Evolutionary conservation across 2,888 invertebrate genomes (phyloP).

Genomic region (Zaprionus bogoriensis): DNA sequence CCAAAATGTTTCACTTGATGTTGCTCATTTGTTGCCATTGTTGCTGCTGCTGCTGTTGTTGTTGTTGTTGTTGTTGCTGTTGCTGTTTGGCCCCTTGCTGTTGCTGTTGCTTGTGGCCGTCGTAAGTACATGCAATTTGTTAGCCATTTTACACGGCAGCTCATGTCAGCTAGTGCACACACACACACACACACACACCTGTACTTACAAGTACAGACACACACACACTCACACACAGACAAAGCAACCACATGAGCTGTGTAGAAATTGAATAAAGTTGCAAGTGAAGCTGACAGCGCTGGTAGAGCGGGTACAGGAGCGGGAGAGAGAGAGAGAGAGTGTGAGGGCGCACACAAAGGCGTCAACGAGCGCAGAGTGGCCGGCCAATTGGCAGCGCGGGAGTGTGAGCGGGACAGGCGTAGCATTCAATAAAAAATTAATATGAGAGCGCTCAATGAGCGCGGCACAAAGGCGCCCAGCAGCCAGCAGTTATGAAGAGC

Average conservation of each 20-base stretch:
- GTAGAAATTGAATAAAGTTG: slow-evolving; percentile 63
- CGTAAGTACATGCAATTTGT: slow-evolving; percentile 73
- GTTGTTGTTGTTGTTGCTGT: slow-evolving; percentile 32
- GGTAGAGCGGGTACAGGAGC: too few species aligned
- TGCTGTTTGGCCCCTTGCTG: slow-evolving; percentile 18
- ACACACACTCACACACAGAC: slow-evolving; percentile 8
- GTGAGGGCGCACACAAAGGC: background rate
- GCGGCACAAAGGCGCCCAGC: slow-evolving; percentile 55
- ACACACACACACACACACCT: slow-evolving; percentile 18
- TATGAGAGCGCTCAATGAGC: slow-evolving; percentile 63
- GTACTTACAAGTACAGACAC: background rate
- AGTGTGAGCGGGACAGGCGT: slow-evolving; percentile 12
- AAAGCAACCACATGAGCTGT: slow-evolving; percentile 29
- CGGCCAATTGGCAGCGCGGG: background rate
- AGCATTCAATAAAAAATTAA: slow-evolving; percentile 75
- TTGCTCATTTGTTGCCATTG: slow-evolving; percentile 56
- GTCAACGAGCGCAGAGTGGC: background rate
- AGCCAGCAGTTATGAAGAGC: slow-evolving; percentile 2
- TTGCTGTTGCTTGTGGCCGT: slow-evolving; percentile 36
- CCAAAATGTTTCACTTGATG: slow-evolving; percentile 59
- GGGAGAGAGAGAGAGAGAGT: slow-evolving; percentile 3
- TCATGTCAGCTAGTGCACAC: slow-evolving; percentile 32
- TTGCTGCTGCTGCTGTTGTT: slow-evolving; percentile 7
- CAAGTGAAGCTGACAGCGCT: slow-evolving; percentile 20
- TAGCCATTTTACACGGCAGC: slow-evolving; percentile 69